These are phyloP conservation scores for Charina bottae DNA, from an alignment of 2,113 vertebrate species.

Conservation along the genomic window DNA sequence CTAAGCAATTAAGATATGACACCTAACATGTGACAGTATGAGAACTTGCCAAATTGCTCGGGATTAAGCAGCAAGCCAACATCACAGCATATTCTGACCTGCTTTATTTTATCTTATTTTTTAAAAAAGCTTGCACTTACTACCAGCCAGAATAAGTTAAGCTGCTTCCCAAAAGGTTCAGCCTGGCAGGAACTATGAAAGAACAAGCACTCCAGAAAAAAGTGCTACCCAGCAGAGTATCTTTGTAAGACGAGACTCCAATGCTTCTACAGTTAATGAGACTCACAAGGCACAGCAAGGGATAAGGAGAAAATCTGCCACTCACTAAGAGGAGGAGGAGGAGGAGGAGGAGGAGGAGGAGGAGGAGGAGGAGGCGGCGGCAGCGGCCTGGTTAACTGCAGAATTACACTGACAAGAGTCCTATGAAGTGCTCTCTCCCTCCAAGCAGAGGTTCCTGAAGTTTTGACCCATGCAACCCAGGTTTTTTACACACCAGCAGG, in stretches of 20 bases:
- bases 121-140: neutral
- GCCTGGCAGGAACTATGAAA: slow-evolving; percentile 11
- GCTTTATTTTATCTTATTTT: neutral
- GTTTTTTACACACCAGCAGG: neutral
- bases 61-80: slow-evolving; percentile 17
- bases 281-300: neutral
- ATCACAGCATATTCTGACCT: slow-evolving; percentile 23
- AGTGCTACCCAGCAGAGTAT: neutral
- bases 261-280: neutral
- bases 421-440: slow-evolving; percentile 2
- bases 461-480: neutral
- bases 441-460: neutral
- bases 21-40: neutral
- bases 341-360: slow-evolving; percentile 38
- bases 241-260: neutral
- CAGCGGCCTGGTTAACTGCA: slow-evolving; percentile 4
- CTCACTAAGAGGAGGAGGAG: slow-evolving; percentile 13
- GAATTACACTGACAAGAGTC: rapidly evolving
- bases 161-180: slow-evolving; percentile 25
- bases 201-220: neutral
- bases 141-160: neutral
- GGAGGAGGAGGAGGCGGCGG: slow-evolving; percentile 30
- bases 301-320: slow-evolving; percentile 33
- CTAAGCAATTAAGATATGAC: slow-evolving; percentile 37
- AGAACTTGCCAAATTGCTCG: neutral